Evolutionary conservation across 2,113 vertebrate species (phyloP).

Genomic region (Callipepla squamata): DNA sequence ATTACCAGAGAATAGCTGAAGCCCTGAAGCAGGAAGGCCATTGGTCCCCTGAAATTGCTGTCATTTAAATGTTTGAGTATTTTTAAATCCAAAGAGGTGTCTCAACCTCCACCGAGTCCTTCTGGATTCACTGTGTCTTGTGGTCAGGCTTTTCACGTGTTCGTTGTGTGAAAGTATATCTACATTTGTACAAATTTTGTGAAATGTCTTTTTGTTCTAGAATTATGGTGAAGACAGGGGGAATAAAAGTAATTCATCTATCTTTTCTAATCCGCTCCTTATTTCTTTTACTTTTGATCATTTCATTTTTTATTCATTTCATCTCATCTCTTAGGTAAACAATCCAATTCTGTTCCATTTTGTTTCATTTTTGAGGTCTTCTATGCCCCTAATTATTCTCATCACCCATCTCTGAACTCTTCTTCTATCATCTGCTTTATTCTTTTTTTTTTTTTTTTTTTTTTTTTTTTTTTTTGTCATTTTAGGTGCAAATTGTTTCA

Average conservation of each 20-base stretch:
- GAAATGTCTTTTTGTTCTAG: constrained; percentile 17
- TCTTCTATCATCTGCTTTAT: constrained; percentile 12
- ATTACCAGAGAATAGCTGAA: neutral
- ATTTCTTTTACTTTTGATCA: neutral
- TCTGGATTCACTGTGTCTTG: neutral
- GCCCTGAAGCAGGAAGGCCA: neutral
- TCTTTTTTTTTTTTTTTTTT: constrained; percentile 36
- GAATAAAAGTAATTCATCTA: neutral
- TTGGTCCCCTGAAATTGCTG: neutral
- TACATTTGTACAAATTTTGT: neutral
- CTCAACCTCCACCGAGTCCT: neutral
- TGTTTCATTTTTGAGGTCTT: constrained; percentile 53
- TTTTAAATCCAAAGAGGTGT: neutral
- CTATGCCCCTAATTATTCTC: constrained; percentile 39
- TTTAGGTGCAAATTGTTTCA: constrained; percentile 65
- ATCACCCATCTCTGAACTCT: constrained; percentile 39
- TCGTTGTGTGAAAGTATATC: neutral
- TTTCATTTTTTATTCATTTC: constrained; percentile 20
- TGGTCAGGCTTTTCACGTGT: neutral
- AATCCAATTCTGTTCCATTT: constrained; percentile 56
- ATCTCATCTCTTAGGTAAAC: constrained; percentile 37
- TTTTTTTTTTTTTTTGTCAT: constrained; percentile 44
- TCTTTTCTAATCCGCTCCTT: neutral
- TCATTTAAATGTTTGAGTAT: neutral
- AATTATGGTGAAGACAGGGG: neutral